Base-by-base conservation (phyloP, 2,113 vertebrate genomes). In the Dasyornis broadbenti region DNA sequence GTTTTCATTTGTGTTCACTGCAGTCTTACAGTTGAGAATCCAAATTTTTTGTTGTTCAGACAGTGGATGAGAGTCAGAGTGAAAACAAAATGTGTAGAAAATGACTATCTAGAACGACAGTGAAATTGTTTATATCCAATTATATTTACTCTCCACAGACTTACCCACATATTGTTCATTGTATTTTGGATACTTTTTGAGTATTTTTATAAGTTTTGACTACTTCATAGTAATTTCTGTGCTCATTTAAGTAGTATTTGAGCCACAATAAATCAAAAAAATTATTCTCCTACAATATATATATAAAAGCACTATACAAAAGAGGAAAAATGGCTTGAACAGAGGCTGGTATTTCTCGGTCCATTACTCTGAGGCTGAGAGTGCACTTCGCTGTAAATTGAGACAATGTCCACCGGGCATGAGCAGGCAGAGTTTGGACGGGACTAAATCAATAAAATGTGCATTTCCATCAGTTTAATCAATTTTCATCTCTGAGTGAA, bases 401-500 rank as follows among this genome's bases (percentile, higher is more conserved):
- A 90, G 80, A 94, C 66, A 75, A 89, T 13, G 57, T 78, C 68
- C 79, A 93, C 77, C 28, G 49, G 60, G 72, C 23, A 10, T 3
- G 5, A 88, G 47, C 28, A 89, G 56, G 26, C n/a, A 70, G 50
- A 77, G 56, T 56, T 30, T 71, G 68, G 86, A 90, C 19, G 71
- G 56, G 64, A 88, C 44, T 47, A 70, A 88, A 95, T 96, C 93
- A 93, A 97, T 96, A 96, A 71, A 73, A 86, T 1, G 1, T 70
- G 69, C 39, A 59, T 89, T 93, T 94, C 82, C 85, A 80, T 68
- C 80, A 86, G 52, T 89, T 92, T 60, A 95, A 96, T 97, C 92
- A 92, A 95, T 96, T 93, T 94, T 92, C 40, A 93, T 80, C 52
- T 90, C 50, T 12, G 40, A 96, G 71, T 45, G 49, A 95, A 96